These are phyloP conservation scores for Heliothis peltigera DNA, from an alignment of 2,888 invertebrate species.

Conservation along the genomic window DNA sequence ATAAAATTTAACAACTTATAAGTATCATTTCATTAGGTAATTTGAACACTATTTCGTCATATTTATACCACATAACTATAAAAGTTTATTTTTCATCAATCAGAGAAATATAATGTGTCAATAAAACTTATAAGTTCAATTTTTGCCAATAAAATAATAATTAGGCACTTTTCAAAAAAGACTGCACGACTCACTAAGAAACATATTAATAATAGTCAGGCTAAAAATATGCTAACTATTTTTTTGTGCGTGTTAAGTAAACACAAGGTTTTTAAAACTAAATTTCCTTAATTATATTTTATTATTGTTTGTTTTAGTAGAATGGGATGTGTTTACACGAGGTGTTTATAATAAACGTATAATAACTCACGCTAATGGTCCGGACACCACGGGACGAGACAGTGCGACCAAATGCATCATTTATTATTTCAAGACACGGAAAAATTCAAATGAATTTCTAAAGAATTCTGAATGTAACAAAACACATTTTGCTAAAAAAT, in stretches of 20 bases:
- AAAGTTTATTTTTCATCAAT: background rate
- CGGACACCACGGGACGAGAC: constrained; percentile 1
- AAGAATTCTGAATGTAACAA: constrained; percentile 10
- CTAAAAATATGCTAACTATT: background rate
- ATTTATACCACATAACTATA: background rate
- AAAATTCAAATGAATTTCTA: constrained; percentile 30
- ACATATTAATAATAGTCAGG: too few relatives aligned
- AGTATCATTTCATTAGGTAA: background rate
- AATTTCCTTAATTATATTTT: background rate
- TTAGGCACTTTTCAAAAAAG: background rate
- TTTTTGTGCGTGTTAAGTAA: background rate
- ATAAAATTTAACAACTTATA: too few relatives aligned
- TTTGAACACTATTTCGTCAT: constrained; percentile 2
- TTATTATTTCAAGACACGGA: constrained; percentile 12
- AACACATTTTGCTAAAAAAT: constrained; percentile 15
- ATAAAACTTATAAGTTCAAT: background rate
- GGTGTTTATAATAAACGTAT: background rate
- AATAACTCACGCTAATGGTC: constrained; percentile 30
- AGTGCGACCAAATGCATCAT: constrained; percentile 13
- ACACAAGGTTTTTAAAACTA: background rate
- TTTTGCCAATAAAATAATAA: background rate
- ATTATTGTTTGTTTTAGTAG: background rate
- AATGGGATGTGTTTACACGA: background rate
- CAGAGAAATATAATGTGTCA: background rate
- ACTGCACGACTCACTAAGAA: background rate